Conservation (phyloP, 2,888 invertebrate species). For the Cephus nigrinus region DNA sequence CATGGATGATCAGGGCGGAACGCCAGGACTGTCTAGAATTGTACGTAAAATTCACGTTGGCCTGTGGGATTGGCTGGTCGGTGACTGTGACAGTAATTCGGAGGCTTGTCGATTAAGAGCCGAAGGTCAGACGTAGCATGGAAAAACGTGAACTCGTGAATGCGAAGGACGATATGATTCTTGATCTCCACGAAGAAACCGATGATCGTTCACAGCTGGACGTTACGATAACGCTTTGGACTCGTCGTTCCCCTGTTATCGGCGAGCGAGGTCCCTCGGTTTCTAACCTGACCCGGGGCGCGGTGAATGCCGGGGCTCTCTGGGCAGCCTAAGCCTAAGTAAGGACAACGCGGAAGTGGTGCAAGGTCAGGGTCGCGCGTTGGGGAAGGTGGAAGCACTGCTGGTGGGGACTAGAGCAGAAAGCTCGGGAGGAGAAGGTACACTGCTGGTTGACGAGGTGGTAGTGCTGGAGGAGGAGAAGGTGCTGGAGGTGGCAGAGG, state of each 20-base stretch:
- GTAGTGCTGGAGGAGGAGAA: slow-evolving; percentile 14
- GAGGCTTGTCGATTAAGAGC: neutral
- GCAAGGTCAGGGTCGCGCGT: slow-evolving; percentile 66
- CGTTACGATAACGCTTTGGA: neutral
- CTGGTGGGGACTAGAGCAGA: slow-evolving; percentile 13
- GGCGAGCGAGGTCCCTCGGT: neutral
- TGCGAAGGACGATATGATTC: neutral
- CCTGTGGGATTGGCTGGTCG: neutral
- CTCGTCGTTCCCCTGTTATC: neutral
- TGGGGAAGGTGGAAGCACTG: slow-evolving; percentile 30
- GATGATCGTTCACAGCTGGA: neutral
- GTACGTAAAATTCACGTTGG: neutral
- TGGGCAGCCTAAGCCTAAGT: slow-evolving; percentile 32
- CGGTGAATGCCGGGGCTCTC: neutral
- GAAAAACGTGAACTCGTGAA: too few species aligned
- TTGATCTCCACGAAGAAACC: too few species aligned
- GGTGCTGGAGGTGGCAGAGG: slow-evolving; percentile 21
- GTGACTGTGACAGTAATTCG: neutral
- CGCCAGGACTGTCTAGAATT: too few species aligned
- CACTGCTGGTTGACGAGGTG: slow-evolving; percentile 13
- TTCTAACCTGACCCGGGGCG: neutral
- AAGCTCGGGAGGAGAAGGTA: slow-evolving; percentile 14
- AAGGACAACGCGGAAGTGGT: slow-evolving; percentile 62
- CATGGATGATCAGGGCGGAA: neutral
- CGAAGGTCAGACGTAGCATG: neutral